Evolutionary conservation across 2,113 vertebrate genomes (phyloP), one percentile per base, ranked within the genome.

Genomic region (Rhinichthys klamathensis): DNA sequence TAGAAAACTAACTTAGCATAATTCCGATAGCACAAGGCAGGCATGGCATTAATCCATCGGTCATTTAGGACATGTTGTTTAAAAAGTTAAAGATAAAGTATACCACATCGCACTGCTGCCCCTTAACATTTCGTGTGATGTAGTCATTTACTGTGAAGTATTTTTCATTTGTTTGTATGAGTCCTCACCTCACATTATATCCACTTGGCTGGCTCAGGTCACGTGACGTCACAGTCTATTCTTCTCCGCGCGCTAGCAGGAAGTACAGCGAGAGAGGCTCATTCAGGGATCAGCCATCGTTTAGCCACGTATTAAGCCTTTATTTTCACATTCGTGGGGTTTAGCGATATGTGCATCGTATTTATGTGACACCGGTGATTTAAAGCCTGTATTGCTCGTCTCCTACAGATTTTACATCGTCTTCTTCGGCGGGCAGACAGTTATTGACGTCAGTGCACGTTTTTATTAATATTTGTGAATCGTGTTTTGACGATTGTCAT

Each of bases 291-390:
- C 25, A 73, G 69, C 12, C 27, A 32, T 41, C n/a, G 6, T 69
- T 78, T 67, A 84, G 60, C 60, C 74, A 84, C 73, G 73, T 84
- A 78, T 78, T 41, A 27, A 35, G 21, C 27, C 5, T 78, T 25
- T 84, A 6, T 11, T 69, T 51, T 69, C 2, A n/a, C 16, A 51
- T 51, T 49, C 3, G 18, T 16, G 2, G 6, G 8, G 76, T 78
- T 56, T 60, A 32, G 4, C 25, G 23, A 80, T 30, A 44, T 65
- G 2, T 12, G 38, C 23, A 32, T 13, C 16, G 79, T 69, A 32
- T 79, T 61, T 69, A 69, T 69, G n/a, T 67, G 80, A 54, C 27
- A 15, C 30, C 3, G 44, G 10, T 16, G 38, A 49, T 49, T 30
- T 80, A 46, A 51, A 69, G 0, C 21, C 5, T 51, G 44, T 23